Percentiles rank a stretch among this genome's conserved stretches.
Conservation (phyloP, 2,113 vertebrate genomes). For the Telmatochromis brichardi region DNA sequence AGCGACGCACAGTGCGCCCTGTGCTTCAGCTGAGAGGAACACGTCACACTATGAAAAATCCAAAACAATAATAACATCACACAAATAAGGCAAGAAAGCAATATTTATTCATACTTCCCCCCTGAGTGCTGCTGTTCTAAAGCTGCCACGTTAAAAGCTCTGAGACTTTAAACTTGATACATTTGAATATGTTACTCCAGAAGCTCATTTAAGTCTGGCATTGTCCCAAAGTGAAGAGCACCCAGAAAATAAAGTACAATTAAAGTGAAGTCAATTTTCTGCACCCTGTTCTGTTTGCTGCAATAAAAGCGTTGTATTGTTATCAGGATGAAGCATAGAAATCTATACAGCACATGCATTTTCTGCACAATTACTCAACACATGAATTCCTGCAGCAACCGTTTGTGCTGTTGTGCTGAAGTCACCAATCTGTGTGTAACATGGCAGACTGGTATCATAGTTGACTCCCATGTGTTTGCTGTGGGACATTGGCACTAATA, state of each 20-base stretch:
- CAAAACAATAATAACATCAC: rapidly evolving
- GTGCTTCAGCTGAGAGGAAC: background rate
- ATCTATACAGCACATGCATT: rapidly evolving
- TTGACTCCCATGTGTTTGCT: background rate
- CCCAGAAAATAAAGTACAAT: background rate
- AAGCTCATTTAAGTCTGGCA: background rate
- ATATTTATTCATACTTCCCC: background rate
- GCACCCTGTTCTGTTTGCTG: background rate
- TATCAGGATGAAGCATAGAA: background rate
- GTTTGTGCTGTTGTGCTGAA: background rate
- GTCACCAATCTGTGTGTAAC: background rate
- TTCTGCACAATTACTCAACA: background rate
- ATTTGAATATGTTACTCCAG: background rate
- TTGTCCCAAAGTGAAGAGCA: background rate
- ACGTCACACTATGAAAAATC: background rate
- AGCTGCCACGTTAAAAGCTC: background rate
- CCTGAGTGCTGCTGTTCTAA: background rate
- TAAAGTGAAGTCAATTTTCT: background rate
- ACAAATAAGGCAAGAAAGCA: background rate
- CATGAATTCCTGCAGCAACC: background rate
- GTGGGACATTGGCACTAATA: background rate
- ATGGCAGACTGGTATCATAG: rapidly evolving
- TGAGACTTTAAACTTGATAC: background rate
- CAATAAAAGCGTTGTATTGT: background rate
- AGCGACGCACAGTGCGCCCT: background rate